These are phyloP conservation scores for Galeopterus variegatus DNA, from an alignment of 2,113 vertebrate genomes.

Conservation along the genomic window DNA sequence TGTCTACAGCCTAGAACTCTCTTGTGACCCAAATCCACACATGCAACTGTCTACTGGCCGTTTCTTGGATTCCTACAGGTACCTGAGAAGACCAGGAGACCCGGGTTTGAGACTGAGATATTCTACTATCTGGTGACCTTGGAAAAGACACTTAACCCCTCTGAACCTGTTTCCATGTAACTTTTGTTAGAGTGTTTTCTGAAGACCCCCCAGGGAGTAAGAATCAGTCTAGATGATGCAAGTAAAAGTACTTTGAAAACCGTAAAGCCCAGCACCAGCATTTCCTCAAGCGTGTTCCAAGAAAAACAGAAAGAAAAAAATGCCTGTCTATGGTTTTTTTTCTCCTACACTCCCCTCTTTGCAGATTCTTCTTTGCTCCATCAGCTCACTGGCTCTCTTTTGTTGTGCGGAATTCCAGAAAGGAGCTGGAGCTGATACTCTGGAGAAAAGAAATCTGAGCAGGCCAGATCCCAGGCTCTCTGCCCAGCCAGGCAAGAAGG, in stretches of 20 bases:
- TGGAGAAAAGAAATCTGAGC: background rate
- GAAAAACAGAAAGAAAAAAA: background rate
- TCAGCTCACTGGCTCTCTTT: background rate
- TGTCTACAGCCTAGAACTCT: background rate
- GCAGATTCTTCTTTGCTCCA: background rate
- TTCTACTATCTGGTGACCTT: background rate
- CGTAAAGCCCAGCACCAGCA: no score
- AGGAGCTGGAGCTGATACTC: no score
- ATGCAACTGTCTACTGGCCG: background rate
- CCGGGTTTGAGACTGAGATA: background rate
- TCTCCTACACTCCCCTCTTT: background rate
- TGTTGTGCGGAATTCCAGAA: background rate
- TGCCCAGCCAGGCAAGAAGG: background rate
- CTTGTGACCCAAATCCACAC: background rate
- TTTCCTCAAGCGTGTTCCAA: background rate
- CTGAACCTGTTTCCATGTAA: background rate
- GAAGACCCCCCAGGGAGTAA: background rate
- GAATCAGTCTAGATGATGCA: background rate
- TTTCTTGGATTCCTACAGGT: background rate
- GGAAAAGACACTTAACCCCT: background rate
- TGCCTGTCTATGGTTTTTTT: background rate
- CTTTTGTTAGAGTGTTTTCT: background rate
- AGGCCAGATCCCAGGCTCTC: no score
- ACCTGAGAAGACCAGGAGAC: background rate
- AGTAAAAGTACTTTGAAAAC: background rate